Conservation (phyloP, 2,888 invertebrate species). For the Lasioglossum pauxillum region DNA sequence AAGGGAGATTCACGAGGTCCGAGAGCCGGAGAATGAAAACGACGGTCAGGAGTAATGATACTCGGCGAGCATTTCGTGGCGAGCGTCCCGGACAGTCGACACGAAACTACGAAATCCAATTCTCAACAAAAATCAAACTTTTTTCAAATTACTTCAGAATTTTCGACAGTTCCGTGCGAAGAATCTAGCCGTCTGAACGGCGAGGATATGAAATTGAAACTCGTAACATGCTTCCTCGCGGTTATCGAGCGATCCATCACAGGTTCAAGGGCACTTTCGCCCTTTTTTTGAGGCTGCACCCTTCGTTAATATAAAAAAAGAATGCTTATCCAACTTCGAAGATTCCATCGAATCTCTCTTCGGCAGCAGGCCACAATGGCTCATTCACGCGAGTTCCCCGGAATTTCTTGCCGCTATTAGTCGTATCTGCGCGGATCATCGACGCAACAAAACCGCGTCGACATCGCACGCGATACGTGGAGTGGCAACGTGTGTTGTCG, state of each 20-base stretch:
- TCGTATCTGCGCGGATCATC: conserved; percentile 20
- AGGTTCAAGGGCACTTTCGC: not conserved
- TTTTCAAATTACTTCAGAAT: not conserved
- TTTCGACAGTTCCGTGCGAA: not conserved
- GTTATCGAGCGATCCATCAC: not conserved
- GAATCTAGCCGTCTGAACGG: too few relatives aligned
- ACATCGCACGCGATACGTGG: not conserved
- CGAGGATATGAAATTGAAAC: not conserved
- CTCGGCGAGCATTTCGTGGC: conserved; percentile 13
- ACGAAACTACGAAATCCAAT: not conserved
- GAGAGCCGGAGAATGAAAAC: not conserved
- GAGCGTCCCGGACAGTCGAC: not conserved
- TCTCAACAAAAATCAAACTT: not conserved
- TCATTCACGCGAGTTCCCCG: conserved; percentile 31
- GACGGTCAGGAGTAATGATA: not conserved
- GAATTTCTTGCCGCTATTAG: conserved; percentile 30
- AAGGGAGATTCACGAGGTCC: conserved; percentile 12
- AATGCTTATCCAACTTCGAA: conserved; percentile 1
- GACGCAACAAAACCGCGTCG: conserved; percentile 1
- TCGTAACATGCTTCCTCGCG: not conserved
- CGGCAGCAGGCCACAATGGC: conserved; percentile 20
- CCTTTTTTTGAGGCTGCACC: not conserved
- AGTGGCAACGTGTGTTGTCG: not conserved
- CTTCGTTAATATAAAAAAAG: not conserved
- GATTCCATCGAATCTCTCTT: not conserved